Conservation (phyloP, 1,140 invertebrate species). For the Hyles vespertilio region DNA sequence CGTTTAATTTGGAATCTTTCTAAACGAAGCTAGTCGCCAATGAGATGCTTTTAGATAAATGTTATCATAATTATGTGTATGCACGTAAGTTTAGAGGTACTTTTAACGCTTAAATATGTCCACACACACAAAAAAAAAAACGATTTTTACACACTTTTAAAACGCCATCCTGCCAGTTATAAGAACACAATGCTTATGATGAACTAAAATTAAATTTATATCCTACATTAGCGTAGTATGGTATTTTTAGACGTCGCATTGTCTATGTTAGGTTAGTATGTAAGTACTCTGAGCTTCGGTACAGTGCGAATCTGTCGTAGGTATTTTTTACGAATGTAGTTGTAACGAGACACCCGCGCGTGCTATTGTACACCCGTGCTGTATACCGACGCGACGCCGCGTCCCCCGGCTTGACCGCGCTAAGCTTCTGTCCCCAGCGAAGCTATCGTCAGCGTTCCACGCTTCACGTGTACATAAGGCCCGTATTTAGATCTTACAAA, state of each 20-base stretch:
- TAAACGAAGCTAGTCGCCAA: constrained; percentile 68
- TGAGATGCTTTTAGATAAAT: constrained; percentile 68
- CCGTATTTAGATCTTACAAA: constrained; percentile 48
- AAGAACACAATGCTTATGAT: constrained; percentile 73
- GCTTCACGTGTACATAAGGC: constrained; percentile 52
- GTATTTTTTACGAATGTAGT: constrained; percentile 65
- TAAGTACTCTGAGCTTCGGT: constrained; percentile 71
- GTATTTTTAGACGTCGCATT: constrained; percentile 75
- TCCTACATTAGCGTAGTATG: constrained; percentile 68
- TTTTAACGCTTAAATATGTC: constrained; percentile 65
- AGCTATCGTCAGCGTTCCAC: constrained; percentile 10
- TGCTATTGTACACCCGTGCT: not conserved
- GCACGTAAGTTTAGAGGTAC: constrained; percentile 68
- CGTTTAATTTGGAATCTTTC: constrained; percentile 70
- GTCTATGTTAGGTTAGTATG: constrained; percentile 70
- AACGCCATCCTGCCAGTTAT: constrained; percentile 69
- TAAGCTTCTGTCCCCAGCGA: not conserved
- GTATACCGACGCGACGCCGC: constrained; percentile 8
- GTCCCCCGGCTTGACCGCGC: constrained; percentile 3
- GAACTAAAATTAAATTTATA: constrained; percentile 64
- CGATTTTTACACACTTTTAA: constrained; percentile 69
- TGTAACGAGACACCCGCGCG: constrained; percentile 34
- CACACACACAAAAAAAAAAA: constrained; percentile 53
- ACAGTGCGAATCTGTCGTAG: constrained; percentile 57
- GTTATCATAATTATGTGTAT: constrained; percentile 62